These are phyloP conservation scores for Ladona fulva DNA, from an alignment of 1,140 invertebrate genomes.

Conservation along the genomic window DNA sequence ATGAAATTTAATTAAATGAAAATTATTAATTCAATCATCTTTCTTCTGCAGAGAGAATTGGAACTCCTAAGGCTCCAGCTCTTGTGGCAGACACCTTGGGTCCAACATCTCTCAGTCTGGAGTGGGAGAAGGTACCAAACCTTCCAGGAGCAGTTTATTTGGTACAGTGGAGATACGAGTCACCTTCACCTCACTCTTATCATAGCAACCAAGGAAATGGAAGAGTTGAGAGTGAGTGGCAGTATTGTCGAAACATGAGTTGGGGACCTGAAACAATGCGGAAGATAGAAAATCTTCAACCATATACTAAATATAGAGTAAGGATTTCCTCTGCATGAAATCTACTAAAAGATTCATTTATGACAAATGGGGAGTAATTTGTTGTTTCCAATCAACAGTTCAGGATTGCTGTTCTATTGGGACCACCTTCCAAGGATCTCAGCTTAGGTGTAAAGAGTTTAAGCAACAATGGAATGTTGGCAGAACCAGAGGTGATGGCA, in stretches of 20 bases:
- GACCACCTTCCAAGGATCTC: slow-evolving; percentile 53
- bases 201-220: background rate
- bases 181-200: slow-evolving; percentile 39
- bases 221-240: slow-evolving; percentile 45
- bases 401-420: slow-evolving; percentile 62
- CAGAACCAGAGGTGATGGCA: background rate
- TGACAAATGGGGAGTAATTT: background rate
- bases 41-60: slow-evolving; percentile 56
- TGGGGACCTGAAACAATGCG: slow-evolving; percentile 55
- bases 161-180: slow-evolving; percentile 66
- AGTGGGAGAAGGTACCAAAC: slow-evolving; percentile 55
- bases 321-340: slow-evolving; percentile 24
- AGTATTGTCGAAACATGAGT: slow-evolving; percentile 59
- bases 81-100: slow-evolving; percentile 64
- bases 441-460: slow-evolving; percentile 32
- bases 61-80: slow-evolving; percentile 58
- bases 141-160: slow-evolving; percentile 54
- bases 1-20: background rate
- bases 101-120: slow-evolving; percentile 62
- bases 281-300: slow-evolving; percentile 64
- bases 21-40: background rate
- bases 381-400: slow-evolving; percentile 47
- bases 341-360: background rate
- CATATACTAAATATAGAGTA: slow-evolving; percentile 83
- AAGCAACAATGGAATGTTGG: background rate